Percentiles rank a stretch among this genome's conserved stretches.
phyloP scores from a whole-genome alignment of 2,113 vertebrate genomes.

The Dipodomys merriami region DNA sequence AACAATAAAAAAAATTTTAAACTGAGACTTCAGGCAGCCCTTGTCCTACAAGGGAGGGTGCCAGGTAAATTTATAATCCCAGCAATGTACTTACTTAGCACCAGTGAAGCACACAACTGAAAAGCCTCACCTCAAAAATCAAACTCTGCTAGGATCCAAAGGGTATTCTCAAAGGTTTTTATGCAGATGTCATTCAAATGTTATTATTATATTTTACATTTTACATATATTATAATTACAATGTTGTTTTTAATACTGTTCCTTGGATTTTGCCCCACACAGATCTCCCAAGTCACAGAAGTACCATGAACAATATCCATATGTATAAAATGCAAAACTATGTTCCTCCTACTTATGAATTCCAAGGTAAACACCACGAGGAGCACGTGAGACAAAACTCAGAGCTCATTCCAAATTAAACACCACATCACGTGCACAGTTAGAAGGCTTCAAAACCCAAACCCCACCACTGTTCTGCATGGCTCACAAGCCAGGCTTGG shows the following conservation, averaged over 20 bases:
- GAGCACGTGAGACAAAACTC: constrained; percentile 83
- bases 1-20: too few species aligned
- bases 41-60: not conserved
- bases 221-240: not conserved
- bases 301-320: constrained; percentile 82
- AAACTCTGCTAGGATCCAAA: constrained; percentile 59
- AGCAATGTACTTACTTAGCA: constrained; percentile 32
- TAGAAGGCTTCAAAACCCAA: constrained; percentile 81
- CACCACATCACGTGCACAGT: constrained; percentile 83
- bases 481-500: constrained; percentile 82
- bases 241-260: constrained; percentile 79
- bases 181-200: constrained; percentile 67
- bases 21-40: not conserved
- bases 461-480: constrained; percentile 85
- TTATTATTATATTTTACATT: too few species aligned
- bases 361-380: constrained; percentile 87
- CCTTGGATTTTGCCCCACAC: constrained; percentile 73
- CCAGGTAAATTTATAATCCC: constrained; percentile 60
- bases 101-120: constrained; percentile 64
- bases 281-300: constrained; percentile 82
- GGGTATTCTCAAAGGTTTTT: constrained; percentile 64
- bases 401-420: constrained; percentile 86
- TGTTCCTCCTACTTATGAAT: constrained; percentile 81
- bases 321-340: constrained; percentile 84
- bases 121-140: constrained; percentile 66